Percentiles rank a stretch among this genome's conserved stretches.
phyloP scores from a whole-genome alignment of 2,888 invertebrate genomes.

The Pachycephus smyrnensis region DNA sequence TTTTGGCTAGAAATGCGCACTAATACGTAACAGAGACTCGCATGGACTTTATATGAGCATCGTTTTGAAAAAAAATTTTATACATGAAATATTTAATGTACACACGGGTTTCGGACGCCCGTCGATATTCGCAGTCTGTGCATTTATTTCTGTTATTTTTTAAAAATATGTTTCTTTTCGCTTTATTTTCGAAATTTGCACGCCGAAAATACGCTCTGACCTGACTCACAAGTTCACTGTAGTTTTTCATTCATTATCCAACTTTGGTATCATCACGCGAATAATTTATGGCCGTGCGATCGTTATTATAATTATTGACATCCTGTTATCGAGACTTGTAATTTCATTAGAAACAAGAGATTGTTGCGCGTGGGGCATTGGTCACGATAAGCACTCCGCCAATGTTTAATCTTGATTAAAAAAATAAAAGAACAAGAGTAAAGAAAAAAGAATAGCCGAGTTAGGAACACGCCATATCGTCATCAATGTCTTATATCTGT shows the following conservation, averaged over 20 bases:
- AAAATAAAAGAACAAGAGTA: neutral
- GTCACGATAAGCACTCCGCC: neutral
- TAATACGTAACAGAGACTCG: neutral
- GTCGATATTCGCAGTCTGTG: neutral
- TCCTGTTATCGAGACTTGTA: neutral
- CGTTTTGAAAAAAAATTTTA: neutral
- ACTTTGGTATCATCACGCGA: neutral
- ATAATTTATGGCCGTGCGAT: neutral
- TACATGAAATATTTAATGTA: neutral
- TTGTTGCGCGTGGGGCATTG: no score
- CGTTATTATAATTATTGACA: neutral
- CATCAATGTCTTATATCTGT: neutral
- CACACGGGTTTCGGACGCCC: neutral
- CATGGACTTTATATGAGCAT: no score
- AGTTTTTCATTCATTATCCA: neutral
- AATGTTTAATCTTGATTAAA: neutral
- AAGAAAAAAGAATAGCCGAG: neutral
- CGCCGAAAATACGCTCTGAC: no score
- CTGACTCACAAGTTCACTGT: neutral
- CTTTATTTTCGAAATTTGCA: neutral
- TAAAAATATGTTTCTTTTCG: no score
- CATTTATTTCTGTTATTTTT: no score
- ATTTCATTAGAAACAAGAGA: neutral
- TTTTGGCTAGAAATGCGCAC: neutral
- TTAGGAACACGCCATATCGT: neutral